Conservation (phyloP, 2,797 vertebrate genomes). For the Acanthurus leucopareius region DNA sequence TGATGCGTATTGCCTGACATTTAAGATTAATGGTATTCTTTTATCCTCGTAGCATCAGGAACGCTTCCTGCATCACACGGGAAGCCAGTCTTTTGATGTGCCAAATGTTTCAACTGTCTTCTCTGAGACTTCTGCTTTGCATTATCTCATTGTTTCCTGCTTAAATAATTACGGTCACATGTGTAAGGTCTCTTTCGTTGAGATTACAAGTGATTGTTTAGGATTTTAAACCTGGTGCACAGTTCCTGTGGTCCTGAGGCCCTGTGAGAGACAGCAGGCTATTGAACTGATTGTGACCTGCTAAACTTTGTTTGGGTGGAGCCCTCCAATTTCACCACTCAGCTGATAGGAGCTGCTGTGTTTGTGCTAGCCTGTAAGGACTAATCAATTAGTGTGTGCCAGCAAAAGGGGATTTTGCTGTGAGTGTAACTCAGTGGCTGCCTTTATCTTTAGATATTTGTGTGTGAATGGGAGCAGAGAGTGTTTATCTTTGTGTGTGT, state of each 20-base stretch:
- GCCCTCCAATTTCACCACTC: conserved; percentile 63
- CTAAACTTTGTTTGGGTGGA: conserved; percentile 79
- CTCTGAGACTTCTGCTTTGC: conserved; percentile 33
- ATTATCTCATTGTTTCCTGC: conserved; percentile 43
- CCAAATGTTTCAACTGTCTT: conserved; percentile 46
- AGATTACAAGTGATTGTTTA: conserved; percentile 19
- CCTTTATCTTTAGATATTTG: conserved; percentile 46
- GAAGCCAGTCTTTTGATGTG: conserved; percentile 38
- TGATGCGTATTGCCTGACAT: conserved; percentile 25
- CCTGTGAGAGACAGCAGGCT: conserved; percentile 41
- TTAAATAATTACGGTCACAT: conserved; percentile 7
- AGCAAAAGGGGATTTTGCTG: conserved; percentile 43
- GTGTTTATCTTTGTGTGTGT: conserved; percentile 35
- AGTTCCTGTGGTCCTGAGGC: conserved; percentile 16
- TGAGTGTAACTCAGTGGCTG: conserved; percentile 48
- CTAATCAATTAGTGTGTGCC: conserved; percentile 74
- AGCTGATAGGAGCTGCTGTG: conserved; percentile 69
- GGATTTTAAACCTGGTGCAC: conserved; percentile 24
- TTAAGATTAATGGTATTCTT: conserved; percentile 43
- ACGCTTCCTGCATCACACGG: conserved; percentile 24
- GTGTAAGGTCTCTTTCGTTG: conserved; percentile 31
- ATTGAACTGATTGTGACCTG: conserved; percentile 65
- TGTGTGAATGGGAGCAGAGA: conserved; percentile 29
- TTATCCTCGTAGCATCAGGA: conserved; percentile 32
- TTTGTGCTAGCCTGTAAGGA: conserved; percentile 67